A percentile compares a stretch with the other conserved stretches of the same genome.
Conservation (phyloP, 2,113 vertebrate genomes). For the Mandrillus leucophaeus region DNA sequence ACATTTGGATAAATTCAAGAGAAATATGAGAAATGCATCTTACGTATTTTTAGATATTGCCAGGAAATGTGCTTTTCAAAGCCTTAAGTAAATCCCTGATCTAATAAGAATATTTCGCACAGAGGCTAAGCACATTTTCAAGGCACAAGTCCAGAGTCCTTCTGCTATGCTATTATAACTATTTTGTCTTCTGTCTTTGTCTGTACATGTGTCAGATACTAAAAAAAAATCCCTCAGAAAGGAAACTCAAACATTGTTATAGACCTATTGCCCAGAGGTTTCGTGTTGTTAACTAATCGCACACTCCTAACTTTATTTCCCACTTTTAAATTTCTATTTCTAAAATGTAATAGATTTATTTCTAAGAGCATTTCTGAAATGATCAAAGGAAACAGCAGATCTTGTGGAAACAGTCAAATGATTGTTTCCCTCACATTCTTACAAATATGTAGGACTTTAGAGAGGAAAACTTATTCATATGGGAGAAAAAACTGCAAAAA, state of each 20-base stretch:
- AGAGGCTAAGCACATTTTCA: neutral
- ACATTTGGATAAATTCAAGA: neutral
- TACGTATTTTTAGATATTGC: neutral
- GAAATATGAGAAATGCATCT: neutral
- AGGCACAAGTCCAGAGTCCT: neutral
- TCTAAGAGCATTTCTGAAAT: neutral
- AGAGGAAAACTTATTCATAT: neutral
- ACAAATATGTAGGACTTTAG: neutral
- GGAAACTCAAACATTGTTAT: neutral
- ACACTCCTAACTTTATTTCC: neutral
- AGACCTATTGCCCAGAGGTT: neutral
- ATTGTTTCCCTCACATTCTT: neutral
- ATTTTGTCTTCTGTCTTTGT: neutral
- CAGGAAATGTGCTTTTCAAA: neutral
- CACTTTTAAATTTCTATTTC: neutral
- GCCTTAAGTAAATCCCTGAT: neutral
- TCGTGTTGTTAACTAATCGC: too few species aligned
- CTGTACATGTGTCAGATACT: neutral
- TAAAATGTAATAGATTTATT: neutral
- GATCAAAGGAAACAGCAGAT: neutral
- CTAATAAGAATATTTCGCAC: neutral
- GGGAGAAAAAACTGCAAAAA: neutral
- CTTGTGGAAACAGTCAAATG: neutral
- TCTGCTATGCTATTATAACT: neutral
- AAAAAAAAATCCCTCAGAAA: neutral